phyloP scores from a whole-genome alignment of 2,797 vertebrate species.

The Xiphorhynchus erythropygius region DNA sequence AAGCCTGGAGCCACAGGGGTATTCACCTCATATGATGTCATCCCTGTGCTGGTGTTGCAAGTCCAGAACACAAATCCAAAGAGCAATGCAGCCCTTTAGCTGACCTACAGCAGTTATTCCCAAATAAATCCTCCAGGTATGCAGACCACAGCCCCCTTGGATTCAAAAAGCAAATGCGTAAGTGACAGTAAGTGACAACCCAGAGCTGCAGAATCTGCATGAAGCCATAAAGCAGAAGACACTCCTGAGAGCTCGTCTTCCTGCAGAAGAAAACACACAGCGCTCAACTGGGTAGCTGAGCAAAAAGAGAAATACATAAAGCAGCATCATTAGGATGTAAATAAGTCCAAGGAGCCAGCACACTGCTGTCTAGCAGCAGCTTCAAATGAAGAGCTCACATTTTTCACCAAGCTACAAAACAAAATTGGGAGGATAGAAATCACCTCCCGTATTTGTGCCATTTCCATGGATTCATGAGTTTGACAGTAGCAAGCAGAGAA shows the following conservation, averaged over 20 bases:
- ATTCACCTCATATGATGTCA: neutral
- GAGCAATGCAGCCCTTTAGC: neutral
- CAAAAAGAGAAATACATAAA: slow-evolving; percentile 19
- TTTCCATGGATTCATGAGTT: neutral
- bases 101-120: neutral
- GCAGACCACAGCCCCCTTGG: neutral
- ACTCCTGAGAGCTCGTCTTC: neutral
- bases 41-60: neutral
- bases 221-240: neutral
- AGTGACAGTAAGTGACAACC: slow-evolving; percentile 1
- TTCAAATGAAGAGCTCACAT: slow-evolving; percentile 34
- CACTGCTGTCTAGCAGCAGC: neutral
- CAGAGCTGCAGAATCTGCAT: neutral
- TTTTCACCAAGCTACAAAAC: slow-evolving; percentile 14
- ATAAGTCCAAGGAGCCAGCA: slow-evolving; percentile 2
- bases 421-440: slow-evolving; percentile 12
- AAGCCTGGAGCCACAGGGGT: neutral
- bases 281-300: neutral
- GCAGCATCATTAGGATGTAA: slow-evolving; percentile 4
- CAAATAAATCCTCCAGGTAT: neutral
- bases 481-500: slow-evolving; percentile 1
- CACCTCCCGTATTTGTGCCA: neutral
- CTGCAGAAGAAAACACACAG: neutral
- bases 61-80: neutral
- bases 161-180: neutral